Conservation (phyloP, 2,113 vertebrate species). For the Osmerus eperlanus region DNA sequence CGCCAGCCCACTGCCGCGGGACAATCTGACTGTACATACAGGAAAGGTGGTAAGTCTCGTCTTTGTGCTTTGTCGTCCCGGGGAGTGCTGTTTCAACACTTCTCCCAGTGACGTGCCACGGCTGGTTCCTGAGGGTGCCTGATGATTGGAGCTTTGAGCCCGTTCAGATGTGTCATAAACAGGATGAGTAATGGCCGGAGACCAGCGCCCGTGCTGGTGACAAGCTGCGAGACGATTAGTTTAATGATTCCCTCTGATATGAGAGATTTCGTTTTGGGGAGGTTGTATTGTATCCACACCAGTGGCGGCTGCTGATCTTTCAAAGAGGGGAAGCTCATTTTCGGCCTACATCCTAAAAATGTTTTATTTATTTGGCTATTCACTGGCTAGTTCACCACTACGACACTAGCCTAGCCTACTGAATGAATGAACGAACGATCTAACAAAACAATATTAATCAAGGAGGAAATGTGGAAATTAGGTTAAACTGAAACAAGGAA, state of each 20-base stretch:
- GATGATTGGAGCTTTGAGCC: conserved; percentile 41
- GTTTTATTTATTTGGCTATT: too few relatives aligned
- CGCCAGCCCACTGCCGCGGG: conserved; percentile 40
- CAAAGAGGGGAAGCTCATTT: too few relatives aligned
- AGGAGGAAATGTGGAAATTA: too few relatives aligned
- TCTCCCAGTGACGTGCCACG: conserved; percentile 31
- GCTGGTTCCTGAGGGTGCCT: conserved; percentile 41
- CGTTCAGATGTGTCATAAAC: conserved; percentile 36
- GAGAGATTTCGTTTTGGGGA: conserved; percentile 25
- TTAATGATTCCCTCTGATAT: conserved; percentile 18
- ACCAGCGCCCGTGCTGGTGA: neutral
- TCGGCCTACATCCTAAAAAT: too few relatives aligned
- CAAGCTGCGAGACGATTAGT: conserved; percentile 33
- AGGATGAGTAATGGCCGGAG: conserved; percentile 36
- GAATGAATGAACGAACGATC: too few relatives aligned
- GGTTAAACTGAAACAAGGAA: too few relatives aligned
- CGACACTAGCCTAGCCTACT: too few relatives aligned
- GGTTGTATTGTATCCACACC: conserved; percentile 34
- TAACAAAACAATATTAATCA: too few relatives aligned
- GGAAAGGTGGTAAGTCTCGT: conserved; percentile 52
- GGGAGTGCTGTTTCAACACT: conserved; percentile 50
- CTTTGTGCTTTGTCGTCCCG: conserved; percentile 47
- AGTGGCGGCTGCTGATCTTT: too few relatives aligned
- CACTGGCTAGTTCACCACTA: too few relatives aligned
- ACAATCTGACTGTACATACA: conserved; percentile 62